phyloP scores from a whole-genome alignment of 2,113 vertebrate genomes.

The Corvus moneduloides region DNA sequence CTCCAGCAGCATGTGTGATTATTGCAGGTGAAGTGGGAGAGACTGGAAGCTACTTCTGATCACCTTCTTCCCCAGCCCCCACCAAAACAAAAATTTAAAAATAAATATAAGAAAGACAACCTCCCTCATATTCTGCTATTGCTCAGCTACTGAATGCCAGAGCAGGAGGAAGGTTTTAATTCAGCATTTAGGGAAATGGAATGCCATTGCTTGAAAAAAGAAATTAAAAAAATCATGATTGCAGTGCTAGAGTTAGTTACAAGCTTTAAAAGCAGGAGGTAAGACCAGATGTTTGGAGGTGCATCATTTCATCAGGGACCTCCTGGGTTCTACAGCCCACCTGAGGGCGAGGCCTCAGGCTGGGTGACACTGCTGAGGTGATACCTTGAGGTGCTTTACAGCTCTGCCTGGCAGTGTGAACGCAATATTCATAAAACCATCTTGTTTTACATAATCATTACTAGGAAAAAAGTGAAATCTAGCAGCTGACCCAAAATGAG shows the following conservation, averaged over 20 bases:
- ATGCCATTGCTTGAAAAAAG: neutral
- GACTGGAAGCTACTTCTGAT: neutral
- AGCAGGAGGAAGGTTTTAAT: neutral
- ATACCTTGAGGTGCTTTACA: neutral
- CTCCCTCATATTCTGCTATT: neutral
- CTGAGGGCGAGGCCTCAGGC: neutral
- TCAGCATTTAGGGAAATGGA: neutral
- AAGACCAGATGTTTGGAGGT: neutral
- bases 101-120: neutral
- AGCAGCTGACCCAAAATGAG: neutral
- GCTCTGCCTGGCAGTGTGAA: neutral
- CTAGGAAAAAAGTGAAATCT: neutral
- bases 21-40: neutral
- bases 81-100: neutral
- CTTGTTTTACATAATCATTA: neutral
- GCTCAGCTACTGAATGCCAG: neutral
- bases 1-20: neutral
- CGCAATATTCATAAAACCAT: neutral
- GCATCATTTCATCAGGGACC: neutral
- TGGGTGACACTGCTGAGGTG: neutral
- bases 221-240: accelerated
- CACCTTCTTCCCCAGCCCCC: neutral
- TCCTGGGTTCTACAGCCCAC: neutral
- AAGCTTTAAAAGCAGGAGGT: neutral
- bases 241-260: neutral